Base-by-base conservation (phyloP, 1,140 invertebrate species). In the Rhagoletis pomonella region DNA sequence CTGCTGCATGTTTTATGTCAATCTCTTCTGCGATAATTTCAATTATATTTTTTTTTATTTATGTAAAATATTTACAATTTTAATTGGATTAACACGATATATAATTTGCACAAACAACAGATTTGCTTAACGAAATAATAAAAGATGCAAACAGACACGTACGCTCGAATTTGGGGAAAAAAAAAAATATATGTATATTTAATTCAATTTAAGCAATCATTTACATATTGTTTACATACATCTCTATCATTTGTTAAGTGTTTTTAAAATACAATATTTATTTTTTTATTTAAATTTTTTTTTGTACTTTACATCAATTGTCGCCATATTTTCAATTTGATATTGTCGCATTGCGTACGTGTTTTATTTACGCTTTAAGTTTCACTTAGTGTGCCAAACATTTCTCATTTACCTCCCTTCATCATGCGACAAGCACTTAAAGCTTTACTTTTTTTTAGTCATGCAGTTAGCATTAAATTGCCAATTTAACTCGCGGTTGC, bases 401-500 rank as follows among this genome's bases (percentile, higher is more conserved):
- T 73, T 73, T 73, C 47, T 17, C 42, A 47, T 55, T 81, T 50
- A 55, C 55, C 29, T 29, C 0, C 29, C 29, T 29, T 1, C 29
- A 29, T 29, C 1, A 29, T 29, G 29, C 29, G 29, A 29, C 29
- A 1, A 29, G 29, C 29, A 29, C 29, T 29, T 29, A 29, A 29
- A 29, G 29, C 29, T 29, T 29, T 29, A 29, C 29, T 29, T 62
- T 62, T 62, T 29, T 19, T 29, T 81, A 81, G 39, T 17, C 73
- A 81, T 12, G 47, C 73, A 81, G 73, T 81, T 50, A 55, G 47
- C 73, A 55, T 55, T 81, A 81, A 81, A 81, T 81, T 81, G 73
- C 39, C 73, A 81, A 81, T 81, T 81, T 81, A 81, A 81, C 73
- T 81, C 73, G 73, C n/a, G 73, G 73, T 81, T 81, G 73, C 73